Conservation (phyloP, 2,113 vertebrate species). For the Pungitius pungitius region DNA sequence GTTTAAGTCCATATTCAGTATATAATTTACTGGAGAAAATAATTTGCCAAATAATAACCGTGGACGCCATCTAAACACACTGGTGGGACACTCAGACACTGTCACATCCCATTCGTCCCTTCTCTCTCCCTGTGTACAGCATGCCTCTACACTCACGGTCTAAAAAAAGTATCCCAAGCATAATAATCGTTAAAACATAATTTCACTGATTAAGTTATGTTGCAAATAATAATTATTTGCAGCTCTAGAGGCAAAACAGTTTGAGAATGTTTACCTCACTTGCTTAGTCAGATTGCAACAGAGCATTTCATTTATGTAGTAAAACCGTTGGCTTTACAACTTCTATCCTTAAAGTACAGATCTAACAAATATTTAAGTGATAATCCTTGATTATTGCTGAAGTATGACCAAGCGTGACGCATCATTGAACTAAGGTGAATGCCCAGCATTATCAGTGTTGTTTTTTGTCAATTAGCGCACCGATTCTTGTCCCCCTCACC, state of each 20-base stretch:
- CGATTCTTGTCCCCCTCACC: conserved; percentile 56
- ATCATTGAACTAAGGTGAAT: background rate
- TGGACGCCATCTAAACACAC: background rate
- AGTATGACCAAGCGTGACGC: background rate
- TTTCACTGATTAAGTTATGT: background rate
- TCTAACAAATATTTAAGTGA: background rate
- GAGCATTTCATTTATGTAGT: background rate
- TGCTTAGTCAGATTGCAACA: background rate
- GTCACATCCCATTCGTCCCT: background rate
- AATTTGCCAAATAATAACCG: background rate
- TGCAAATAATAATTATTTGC: background rate
- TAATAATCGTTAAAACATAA: background rate
- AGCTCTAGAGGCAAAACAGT: background rate
- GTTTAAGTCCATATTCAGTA: background rate
- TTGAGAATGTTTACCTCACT: background rate
- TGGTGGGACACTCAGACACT: background rate
- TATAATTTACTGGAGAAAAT: background rate
- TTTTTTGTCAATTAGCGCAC: background rate
- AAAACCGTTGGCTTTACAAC: background rate
- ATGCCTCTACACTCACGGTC: background rate
- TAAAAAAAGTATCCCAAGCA: background rate
- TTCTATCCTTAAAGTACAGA: background rate
- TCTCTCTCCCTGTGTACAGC: background rate
- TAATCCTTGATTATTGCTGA: background rate
- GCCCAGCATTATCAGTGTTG: background rate